phyloP scores from a whole-genome alignment of 2,888 invertebrate genomes.

The Hypolimnas misippus region DNA sequence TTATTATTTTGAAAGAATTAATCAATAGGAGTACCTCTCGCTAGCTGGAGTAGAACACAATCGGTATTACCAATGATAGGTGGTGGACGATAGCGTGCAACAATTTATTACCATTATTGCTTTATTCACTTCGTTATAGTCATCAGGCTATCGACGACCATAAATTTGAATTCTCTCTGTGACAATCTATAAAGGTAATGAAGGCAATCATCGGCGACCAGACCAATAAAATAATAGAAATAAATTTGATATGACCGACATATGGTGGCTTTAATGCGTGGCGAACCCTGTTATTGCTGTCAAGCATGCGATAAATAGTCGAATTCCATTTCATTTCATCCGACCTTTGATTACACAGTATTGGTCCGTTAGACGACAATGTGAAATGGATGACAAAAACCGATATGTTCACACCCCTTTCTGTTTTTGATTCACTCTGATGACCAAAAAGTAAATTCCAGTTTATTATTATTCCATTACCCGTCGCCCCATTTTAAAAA shows the following conservation, averaged over 20 bases:
- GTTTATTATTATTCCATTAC: constrained; percentile 85
- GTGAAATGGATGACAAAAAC: constrained; percentile 74
- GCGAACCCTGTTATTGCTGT: constrained; percentile 82
- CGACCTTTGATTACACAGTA: constrained; percentile 80
- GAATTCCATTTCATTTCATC: constrained; percentile 77
- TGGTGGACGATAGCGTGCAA: constrained; percentile 59
- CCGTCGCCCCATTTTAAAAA: constrained; percentile 80
- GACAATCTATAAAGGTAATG: constrained; percentile 83
- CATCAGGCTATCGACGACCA: constrained; percentile 77
- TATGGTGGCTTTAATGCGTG: constrained; percentile 80
- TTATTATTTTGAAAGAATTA: constrained; percentile 31
- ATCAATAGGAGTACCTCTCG: constrained; percentile 33
- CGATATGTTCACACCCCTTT: constrained; percentile 83
- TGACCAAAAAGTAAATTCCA: constrained; percentile 84
- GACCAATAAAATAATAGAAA: constrained; percentile 84
- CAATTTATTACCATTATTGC: constrained; percentile 78
- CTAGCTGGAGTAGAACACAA: constrained; percentile 35
- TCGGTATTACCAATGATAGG: constrained; percentile 46
- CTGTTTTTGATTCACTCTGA: constrained; percentile 75
- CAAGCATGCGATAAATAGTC: constrained; percentile 83
- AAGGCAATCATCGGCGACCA: constrained; percentile 77
- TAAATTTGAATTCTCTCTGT: constrained; percentile 82
- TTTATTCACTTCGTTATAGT: constrained; percentile 77
- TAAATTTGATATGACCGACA: constrained; percentile 84
- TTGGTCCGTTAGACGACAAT: constrained; percentile 79